Conservation (phyloP, 1,140 invertebrate species). For the Lutraria rhynchaena region DNA sequence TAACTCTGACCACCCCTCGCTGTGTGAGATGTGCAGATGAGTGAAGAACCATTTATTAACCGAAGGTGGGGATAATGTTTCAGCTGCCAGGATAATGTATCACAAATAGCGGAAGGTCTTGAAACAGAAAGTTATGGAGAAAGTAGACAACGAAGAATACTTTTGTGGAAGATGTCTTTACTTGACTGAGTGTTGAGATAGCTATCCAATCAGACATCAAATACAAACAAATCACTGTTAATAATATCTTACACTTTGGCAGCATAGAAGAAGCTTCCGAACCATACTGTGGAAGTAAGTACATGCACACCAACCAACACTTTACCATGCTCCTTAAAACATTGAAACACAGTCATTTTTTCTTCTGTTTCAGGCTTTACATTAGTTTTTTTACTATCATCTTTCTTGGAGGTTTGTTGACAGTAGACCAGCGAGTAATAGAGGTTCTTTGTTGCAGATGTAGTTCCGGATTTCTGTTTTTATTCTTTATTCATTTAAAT, state of each 20-base stretch:
- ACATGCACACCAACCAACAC: slow-evolving; percentile 94
- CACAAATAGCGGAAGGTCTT: too few species aligned
- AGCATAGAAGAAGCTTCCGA: slow-evolving; percentile 91
- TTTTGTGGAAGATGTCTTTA: too few species aligned
- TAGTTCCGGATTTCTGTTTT: too few species aligned
- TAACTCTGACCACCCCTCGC: slow-evolving; percentile 38
- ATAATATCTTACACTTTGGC: slow-evolving; percentile 91
- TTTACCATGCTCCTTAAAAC: slow-evolving; percentile 97
- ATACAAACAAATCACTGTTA: too few species aligned
- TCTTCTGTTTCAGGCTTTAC: slow-evolving; percentile 41
- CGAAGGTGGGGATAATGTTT: slow-evolving; percentile 11
- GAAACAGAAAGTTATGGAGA: too few species aligned
- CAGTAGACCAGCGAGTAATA: too few species aligned
- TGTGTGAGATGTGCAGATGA: slow-evolving; percentile 2
- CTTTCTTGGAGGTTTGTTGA: background rate
- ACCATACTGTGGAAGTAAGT: slow-evolving; percentile 92
- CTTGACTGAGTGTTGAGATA: too few species aligned
- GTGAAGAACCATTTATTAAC: slow-evolving; percentile 10
- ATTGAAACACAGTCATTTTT: slow-evolving; percentile 88
- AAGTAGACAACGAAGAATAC: too few species aligned
- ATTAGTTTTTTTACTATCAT: background rate
- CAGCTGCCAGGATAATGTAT: background rate
- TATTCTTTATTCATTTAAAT: too few species aligned
- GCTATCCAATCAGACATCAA: too few species aligned
- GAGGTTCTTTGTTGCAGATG: too few species aligned